A percentile compares a stretch with the other conserved stretches of the same genome.
phyloP scores from a whole-genome alignment of 2,888 invertebrate genomes.

The Atrina japonica region DNA sequence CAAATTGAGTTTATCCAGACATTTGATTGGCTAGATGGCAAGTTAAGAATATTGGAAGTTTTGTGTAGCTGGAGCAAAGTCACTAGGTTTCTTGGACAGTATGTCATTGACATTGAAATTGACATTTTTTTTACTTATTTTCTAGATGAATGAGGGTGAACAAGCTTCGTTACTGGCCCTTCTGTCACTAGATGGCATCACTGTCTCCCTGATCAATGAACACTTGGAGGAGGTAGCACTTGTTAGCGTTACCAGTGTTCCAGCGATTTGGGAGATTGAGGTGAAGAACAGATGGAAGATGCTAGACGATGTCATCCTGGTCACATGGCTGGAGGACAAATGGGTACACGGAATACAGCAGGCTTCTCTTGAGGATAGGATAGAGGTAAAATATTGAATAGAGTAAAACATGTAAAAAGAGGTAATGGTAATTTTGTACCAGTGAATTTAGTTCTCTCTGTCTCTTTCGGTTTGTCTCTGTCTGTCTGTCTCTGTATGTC shows the following conservation, averaged over 20 bases:
- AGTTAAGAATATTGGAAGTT: too few species aligned
- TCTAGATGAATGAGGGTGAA: conserved; percentile 82
- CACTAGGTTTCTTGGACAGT: too few species aligned
- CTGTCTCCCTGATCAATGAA: conserved; percentile 83
- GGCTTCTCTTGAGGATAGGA: conserved; percentile 89
- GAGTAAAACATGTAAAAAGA: background rate
- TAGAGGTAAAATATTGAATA: conserved; percentile 81
- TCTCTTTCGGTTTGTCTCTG: too few species aligned
- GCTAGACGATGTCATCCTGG: conserved; percentile 86
- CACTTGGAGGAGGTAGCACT: conserved; percentile 85
- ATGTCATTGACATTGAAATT: too few species aligned
- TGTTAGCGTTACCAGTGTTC: conserved; percentile 85
- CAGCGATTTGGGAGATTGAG: conserved; percentile 91
- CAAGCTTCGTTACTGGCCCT: conserved; percentile 86
- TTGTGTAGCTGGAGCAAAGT: too few species aligned
- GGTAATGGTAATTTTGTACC: conserved; percentile 5
- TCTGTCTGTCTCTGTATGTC: too few species aligned
- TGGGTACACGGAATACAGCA: conserved; percentile 87
- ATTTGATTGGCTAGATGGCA: too few species aligned
- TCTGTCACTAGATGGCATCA: conserved; percentile 86
- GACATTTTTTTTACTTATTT: conserved; percentile 13
- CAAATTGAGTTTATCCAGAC: too few species aligned
- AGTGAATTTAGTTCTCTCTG: too few species aligned
- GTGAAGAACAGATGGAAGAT: conserved; percentile 91
- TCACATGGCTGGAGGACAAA: conserved; percentile 91